Evolutionary conservation across 2,113 vertebrate species (phyloP).

Genomic region (Sorex araneus): DNA sequence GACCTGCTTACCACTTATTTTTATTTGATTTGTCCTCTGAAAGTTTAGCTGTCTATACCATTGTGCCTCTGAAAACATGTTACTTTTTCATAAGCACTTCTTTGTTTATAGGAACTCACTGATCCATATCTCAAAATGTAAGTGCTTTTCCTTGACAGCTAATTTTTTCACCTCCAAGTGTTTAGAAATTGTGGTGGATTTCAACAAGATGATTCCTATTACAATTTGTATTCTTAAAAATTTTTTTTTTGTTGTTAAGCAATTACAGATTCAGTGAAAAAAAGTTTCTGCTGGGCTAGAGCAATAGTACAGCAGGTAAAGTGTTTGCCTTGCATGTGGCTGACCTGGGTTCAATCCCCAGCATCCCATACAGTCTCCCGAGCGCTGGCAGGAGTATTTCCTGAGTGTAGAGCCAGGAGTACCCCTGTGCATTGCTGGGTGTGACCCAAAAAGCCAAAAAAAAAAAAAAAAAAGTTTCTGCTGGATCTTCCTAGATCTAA

Average conservation of each 20-base stretch:
- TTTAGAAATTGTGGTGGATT: conserved; percentile 43
- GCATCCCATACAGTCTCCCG: no score
- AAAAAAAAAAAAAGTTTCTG: neutral
- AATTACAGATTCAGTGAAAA: no score
- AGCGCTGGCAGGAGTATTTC: no score
- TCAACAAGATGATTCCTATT: conserved; percentile 6
- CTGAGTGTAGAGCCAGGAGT: no score
- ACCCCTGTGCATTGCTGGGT: no score
- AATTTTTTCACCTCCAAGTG: neutral
- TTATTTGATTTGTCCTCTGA: conserved; percentile 42
- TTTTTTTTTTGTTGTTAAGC: no score
- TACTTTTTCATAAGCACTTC: conserved; percentile 39
- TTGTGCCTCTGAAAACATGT: conserved; percentile 42
- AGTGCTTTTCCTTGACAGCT: conserved; percentile 25
- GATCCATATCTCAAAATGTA: conserved; percentile 24
- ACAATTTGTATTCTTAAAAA: neutral
- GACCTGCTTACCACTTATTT: conserved; percentile 4
- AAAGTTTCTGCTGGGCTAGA: no score
- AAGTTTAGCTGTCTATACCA: conserved; percentile 14
- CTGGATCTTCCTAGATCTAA: neutral
- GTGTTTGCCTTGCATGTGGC: no score
- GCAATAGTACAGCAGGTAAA: no score
- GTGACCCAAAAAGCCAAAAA: neutral
- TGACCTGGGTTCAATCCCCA: no score
- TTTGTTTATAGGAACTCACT: neutral